Evolutionary conservation across 2,797 vertebrate genomes (phyloP), one percentile per base, ranked within the genome.

Genomic region (Nasua narica): DNA sequence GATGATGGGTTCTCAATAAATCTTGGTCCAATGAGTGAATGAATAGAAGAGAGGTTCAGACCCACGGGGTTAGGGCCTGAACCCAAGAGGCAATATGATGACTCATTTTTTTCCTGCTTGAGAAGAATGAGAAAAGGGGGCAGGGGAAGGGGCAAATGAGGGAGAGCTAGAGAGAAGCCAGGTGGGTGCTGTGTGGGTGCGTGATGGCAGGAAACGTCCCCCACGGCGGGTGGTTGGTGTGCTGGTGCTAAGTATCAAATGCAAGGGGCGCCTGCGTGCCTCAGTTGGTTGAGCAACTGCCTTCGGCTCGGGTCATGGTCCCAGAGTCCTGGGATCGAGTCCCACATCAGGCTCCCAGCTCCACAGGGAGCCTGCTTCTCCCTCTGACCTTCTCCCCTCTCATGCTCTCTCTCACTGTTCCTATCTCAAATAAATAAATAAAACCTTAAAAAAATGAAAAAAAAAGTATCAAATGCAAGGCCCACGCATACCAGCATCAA

Each of bases 231-330:
- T 18, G 72, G 25, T 9, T 50, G 7, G 0, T 18, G 35, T 76
- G 15, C 35, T 23, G 95, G 58, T 52, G 60, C 29, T 74, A 16
- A 90, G 87, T 37, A 50, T 60, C 50, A 62, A 56, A 72, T 48
- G 56, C 40, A 14, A 13, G 65, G 74, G n/a, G n/a, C n/a, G n/a
- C n/a, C n/a, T n/a, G n/a, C n/a, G n/a, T n/a, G n/a, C n/a, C n/a
- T n/a, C n/a, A n/a, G n/a, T n/a, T n/a, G n/a, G n/a, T n/a, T n/a
- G n/a, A n/a, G n/a, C n/a, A n/a, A n/a, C n/a, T n/a, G n/a, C n/a
- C n/a, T n/a, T n/a, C n/a, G n/a, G n/a, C n/a, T n/a, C n/a, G n/a
- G n/a, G n/a, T n/a, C n/a, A n/a, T n/a, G n/a, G n/a, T n/a, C n/a
- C n/a, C n/a, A n/a, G n/a, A n/a, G n/a, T n/a, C n/a, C n/a, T n/a